Conservation (phyloP, 2,113 vertebrate genomes). For the Azemiops feae region DNA sequence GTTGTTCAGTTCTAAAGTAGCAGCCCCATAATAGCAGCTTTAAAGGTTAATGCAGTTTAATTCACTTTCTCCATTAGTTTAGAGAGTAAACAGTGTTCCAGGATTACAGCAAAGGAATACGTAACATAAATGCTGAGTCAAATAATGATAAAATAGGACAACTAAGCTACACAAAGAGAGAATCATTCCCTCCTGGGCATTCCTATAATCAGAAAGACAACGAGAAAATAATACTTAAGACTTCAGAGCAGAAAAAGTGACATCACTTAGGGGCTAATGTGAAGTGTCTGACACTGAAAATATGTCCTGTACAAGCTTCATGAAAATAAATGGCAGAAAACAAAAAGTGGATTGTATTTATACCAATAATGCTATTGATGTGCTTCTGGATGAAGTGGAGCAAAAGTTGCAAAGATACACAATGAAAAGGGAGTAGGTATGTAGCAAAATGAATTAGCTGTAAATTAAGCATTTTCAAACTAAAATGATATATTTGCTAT, state of each 20-base stretch:
- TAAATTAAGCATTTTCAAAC: not conserved
- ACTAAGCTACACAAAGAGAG: constrained; percentile 52
- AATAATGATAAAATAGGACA: constrained; percentile 56
- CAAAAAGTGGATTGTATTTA: not conserved
- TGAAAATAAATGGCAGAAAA: constrained; percentile 4
- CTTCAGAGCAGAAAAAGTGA: constrained; percentile 50
- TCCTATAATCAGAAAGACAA: constrained; percentile 7
- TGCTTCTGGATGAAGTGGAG: not conserved
- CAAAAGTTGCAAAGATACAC: not conserved
- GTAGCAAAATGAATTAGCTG: not conserved
- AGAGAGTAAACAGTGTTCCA: constrained; percentile 57
- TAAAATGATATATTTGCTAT: not conserved
- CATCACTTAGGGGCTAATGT: constrained; percentile 51
- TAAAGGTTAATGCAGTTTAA: constrained; percentile 71
- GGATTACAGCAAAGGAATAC: constrained; percentile 57
- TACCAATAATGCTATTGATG: not conserved
- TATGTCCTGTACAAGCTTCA: not conserved
- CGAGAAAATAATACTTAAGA: constrained; percentile 38
- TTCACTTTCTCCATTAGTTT: constrained; percentile 52
- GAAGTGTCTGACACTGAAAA: constrained; percentile 45
- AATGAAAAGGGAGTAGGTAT: not conserved
- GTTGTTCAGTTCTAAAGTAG: constrained; percentile 53
- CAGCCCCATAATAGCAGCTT: constrained; percentile 63
- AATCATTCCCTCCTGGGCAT: constrained; percentile 41
- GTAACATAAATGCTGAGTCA: constrained; percentile 59